Evolutionary conservation across 2,888 invertebrate genomes (phyloP).

Genomic region (Cancer borealis): DNA sequence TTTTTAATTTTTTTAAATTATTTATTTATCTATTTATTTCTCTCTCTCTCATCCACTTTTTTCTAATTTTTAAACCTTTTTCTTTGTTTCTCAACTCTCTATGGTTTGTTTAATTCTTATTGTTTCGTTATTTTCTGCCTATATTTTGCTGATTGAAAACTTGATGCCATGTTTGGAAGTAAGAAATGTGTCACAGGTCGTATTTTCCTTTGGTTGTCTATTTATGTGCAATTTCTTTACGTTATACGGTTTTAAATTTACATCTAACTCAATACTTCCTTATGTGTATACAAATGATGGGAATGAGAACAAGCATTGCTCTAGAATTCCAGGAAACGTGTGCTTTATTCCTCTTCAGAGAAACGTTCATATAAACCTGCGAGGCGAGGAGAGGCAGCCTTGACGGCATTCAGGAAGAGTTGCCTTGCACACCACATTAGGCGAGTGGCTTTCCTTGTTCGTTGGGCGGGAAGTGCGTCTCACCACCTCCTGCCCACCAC

Average conservation of each 20-base stretch:
- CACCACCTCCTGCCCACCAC: not conserved
- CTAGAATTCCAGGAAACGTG: not conserved
- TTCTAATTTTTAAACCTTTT: not conserved
- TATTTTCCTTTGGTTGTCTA: not conserved
- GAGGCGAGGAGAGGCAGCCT: not conserved
- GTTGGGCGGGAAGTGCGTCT: not conserved
- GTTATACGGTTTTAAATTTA: not conserved
- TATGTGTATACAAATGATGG: not conserved
- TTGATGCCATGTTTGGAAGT: not conserved
- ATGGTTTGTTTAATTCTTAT: not conserved
- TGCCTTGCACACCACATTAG: not conserved
- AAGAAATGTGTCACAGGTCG: not conserved
- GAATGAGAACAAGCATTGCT: not conserved
- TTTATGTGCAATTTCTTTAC: not conserved
- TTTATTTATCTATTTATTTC: not conserved
- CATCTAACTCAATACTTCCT: not conserved
- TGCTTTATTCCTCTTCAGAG: not conserved
- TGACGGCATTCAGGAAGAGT: not conserved
- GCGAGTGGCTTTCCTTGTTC: conserved; percentile 29
- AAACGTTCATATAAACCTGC: not conserved
- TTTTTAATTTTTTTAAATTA: not conserved
- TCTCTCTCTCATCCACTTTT: not conserved
- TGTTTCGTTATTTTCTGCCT: not conserved
- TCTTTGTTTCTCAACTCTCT: not conserved
- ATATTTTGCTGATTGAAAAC: not conserved